phyloP scores from a whole-genome alignment of 2,113 vertebrate species.

The Fregetta grallaria region DNA sequence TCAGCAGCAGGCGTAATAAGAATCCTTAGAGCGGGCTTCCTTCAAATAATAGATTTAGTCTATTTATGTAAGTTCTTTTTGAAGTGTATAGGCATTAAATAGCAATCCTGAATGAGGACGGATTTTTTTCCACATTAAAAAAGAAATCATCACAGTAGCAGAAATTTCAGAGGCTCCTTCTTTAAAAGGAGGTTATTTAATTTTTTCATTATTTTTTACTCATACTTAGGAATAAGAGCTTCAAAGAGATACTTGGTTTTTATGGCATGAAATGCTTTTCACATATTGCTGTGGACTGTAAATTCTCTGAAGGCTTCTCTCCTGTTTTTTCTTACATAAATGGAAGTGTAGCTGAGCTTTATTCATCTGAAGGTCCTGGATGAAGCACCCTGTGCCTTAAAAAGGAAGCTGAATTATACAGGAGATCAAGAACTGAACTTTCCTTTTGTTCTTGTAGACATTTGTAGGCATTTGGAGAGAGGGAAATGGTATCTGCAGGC shows the following conservation, averaged over 20 bases:
- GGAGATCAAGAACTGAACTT: neutral
- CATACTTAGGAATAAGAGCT: neutral
- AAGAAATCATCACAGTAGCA: neutral
- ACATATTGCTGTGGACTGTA: neutral
- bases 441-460: neutral
- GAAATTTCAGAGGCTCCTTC: neutral
- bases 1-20: neutral
- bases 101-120: neutral
- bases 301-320: neutral
- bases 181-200: neutral
- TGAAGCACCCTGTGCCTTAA: neutral
- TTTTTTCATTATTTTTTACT: neutral
- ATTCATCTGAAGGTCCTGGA: neutral
- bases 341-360: neutral
- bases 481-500: neutral
- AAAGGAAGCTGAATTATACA: neutral
- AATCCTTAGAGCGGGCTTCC: neutral
- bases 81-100: neutral
- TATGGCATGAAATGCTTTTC: neutral
- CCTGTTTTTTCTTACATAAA: neutral
- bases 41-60: neutral
- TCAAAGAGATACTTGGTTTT: neutral
- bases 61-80: neutral
- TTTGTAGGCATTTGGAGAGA: neutral
- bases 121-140: neutral